Percentiles rank a stretch among this genome's conserved stretches.
These are phyloP conservation scores for Luperina nickerlii DNA, from an alignment of 2,888 invertebrate species.

Conservation along the genomic window DNA sequence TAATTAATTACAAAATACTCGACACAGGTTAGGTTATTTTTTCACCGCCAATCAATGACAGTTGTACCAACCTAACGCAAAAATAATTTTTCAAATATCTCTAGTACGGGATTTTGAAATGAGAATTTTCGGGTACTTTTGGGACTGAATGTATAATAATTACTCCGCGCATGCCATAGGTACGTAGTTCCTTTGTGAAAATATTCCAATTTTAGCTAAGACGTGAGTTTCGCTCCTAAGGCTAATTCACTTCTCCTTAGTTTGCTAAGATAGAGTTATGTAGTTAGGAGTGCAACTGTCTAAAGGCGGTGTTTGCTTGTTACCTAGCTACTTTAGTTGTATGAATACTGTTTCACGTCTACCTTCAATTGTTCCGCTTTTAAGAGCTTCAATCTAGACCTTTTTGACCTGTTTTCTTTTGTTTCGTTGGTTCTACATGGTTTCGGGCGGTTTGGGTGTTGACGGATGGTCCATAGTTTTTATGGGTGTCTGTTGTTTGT, in stretches of 20 bases:
- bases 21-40: too few relatives aligned
- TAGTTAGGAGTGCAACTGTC: slow-evolving; percentile 55
- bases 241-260: slow-evolving; percentile 60
- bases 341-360: slow-evolving; percentile 32
- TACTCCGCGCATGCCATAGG: slow-evolving; percentile 56
- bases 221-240: slow-evolving; percentile 43
- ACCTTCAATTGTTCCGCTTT: slow-evolving; percentile 56
- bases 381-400: slow-evolving; percentile 36
- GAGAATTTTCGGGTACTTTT: too few relatives aligned
- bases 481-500: slow-evolving; percentile 12
- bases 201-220: slow-evolving; percentile 57
- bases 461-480: slow-evolving; percentile 11
- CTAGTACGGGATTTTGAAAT: too few relatives aligned
- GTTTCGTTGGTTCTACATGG: slow-evolving; percentile 30
- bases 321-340: slow-evolving; percentile 40
- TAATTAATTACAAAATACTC: too few relatives aligned
- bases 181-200: slow-evolving; percentile 62
- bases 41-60: too few relatives aligned
- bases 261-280: slow-evolving; percentile 51
- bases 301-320: slow-evolving; percentile 50
- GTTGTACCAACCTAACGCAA: too few relatives aligned
- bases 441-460: slow-evolving; percentile 48
- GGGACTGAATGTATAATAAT: slow-evolving; percentile 39
- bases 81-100: too few relatives aligned
- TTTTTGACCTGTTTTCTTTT: slow-evolving; percentile 55